Evolutionary conservation across 1,140 invertebrate species (phyloP), one percentile per base, ranked within the genome.

Genomic region (Ectropis grisescens): DNA sequence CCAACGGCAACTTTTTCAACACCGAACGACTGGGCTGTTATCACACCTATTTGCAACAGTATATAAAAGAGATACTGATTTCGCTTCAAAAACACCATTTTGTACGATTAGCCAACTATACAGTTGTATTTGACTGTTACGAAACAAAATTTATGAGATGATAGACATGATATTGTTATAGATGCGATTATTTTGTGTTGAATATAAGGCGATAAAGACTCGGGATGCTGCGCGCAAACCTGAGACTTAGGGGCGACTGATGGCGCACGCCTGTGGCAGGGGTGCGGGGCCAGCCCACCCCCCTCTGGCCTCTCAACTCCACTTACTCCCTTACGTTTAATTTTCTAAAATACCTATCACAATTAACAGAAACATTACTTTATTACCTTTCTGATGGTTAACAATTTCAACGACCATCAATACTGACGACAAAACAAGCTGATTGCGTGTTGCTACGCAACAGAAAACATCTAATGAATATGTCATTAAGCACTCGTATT

Each of bases 241-340:
- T 76, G 59, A 64, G 71, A 76, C 71, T 71, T 69, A 60, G 56
- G 59, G 64, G 58, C 69, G 56, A 76, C 71, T 76, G 71, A 67
- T 69, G 57, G 57, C 48, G 50, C 30, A 41, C 47, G 50, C 46
- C 26, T 32, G 57, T 55, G 49, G 55, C 58, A 44, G 72, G 58
- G 61, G 44, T 32, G 58, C 59, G 65, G 60, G 56, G 50, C 33
- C 11, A 37, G 28, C 38, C 29, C 57, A 46, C 51, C 53, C 53
- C 52, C 29, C 38, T 37, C 23, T 47, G 42, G 42, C 41, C 51
- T 33, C 42, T 39, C 16, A 19, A 19, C 8, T 51, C 55, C 47
- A 45, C 56, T 48, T 51, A 43, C 38, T 52, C 40, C 29, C 49
- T 55, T 46, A 48, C 32, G n/a, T n/a, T n/a, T n/a, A n/a, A n/a